Base-by-base conservation (phyloP, 2,113 vertebrate species). In the Edolisoma coerulescens region DNA sequence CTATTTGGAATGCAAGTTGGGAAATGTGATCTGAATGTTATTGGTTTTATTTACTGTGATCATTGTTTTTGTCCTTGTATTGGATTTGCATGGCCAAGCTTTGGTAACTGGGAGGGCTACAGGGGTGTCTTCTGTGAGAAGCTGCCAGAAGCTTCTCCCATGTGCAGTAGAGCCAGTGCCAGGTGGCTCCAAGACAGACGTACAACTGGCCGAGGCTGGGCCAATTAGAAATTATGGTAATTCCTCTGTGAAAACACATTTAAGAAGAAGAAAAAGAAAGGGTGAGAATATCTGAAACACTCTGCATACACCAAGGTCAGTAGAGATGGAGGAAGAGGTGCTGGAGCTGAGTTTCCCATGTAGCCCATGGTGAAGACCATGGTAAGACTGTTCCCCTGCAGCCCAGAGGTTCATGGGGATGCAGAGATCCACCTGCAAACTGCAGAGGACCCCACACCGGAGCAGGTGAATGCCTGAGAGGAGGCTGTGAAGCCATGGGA, bases 371-470 rank as follows among this genome's bases (percentile, higher is more conserved):
- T 74, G n/a, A 11, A 54, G n/a, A 16, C 49, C 49, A 21, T 57
- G 35, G 35, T 26, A 17, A 59, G n/a, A 26, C 26, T 50, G 35
- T 21, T 2, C 17, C 17, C 26, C 32, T 76, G 52, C 32, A 50
- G 44, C 11, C 32, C 26, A 26, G 24, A 10, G 10, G 5, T 16
- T n/a, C 22, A 20, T 15, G 28, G 16, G 32, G 27, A 42, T 35
- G 32, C 26, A 59, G 26, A 67, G 16, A 26, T 50, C 32, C 8
- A 50, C 32, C 35, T 35, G 26, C 22, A 59, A 4, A 3, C 21
- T 14, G 8, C 6, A 11, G 7, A 37, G 26, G 7, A 44, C 2
- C 11, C 4, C 14, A 15, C 1, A 1, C 9, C 4, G 7, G 71
- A 52, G 26, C 32, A 76, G 32, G 37, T 12, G 17, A 22, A 18